Conservation (phyloP, 2,888 invertebrate species). For the Nebria salina region DNA sequence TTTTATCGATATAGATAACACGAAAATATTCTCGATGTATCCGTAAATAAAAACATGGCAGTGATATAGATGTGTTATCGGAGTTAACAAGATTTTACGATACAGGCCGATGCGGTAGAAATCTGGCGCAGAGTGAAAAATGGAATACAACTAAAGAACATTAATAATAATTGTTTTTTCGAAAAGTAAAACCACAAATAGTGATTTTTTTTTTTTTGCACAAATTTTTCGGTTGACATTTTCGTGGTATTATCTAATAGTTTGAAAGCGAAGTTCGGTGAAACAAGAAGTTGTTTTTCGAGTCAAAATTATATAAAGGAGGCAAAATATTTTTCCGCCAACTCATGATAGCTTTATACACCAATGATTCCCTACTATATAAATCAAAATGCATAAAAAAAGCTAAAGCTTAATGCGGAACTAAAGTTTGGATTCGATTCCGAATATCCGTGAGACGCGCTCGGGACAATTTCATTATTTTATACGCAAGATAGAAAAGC, state of each 20-base stretch:
- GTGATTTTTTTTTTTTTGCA: no score
- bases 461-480: not conserved
- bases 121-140: no score
- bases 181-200: no score
- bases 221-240: no score
- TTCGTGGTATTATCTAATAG: no score
- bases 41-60: conserved; percentile 19
- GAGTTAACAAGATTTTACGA: not conserved
- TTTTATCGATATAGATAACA: not conserved
- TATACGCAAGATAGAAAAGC: not conserved
- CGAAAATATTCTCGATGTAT: not conserved
- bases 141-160: no score
- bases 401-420: not conserved
- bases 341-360: not conserved
- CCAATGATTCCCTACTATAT: not conserved
- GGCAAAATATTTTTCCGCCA: not conserved
- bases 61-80: not conserved
- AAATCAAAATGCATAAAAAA: not conserved
- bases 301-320: not conserved
- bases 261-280: no score
- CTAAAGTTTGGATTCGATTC: not conserved
- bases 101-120: not conserved
- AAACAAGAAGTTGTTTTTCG: not conserved
- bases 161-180: no score
- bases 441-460: not conserved